phyloP scores from a whole-genome alignment of 2,797 vertebrate species.

The Chromobotia macracanthus region DNA sequence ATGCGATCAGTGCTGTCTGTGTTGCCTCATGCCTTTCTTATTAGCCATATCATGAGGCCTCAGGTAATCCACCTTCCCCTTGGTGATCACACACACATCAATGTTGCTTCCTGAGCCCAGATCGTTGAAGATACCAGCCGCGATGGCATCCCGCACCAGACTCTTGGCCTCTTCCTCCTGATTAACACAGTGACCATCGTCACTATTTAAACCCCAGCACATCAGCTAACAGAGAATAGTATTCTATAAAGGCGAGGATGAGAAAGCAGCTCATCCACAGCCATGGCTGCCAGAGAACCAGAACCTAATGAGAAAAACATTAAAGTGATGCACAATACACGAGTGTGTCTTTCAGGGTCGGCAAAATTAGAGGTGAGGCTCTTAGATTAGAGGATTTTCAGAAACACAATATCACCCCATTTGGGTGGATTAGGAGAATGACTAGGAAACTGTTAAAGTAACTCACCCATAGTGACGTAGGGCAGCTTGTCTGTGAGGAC shows the following conservation, averaged over 20 bases:
- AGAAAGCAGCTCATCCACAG: conserved; percentile 82
- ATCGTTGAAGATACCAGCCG: conserved; percentile 93
- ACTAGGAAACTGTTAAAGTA: not conserved
- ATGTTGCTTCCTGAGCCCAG: conserved; percentile 97
- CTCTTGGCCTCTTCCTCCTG: conserved; percentile 91
- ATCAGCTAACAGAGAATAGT: not conserved
- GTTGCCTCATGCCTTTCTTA: conserved; percentile 90
- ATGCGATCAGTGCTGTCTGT: too few species aligned
- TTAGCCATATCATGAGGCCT: conserved; percentile 89
- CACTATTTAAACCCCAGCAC: not conserved
- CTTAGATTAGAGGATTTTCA: too few species aligned
- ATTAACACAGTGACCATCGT: not conserved
- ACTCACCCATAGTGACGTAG: conserved; percentile 98
- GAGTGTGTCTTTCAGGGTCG: too few species aligned
- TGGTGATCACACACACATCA: conserved; percentile 92
- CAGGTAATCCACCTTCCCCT: conserved; percentile 90
- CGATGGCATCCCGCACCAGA: conserved; percentile 91
- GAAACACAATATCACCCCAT: too few species aligned
- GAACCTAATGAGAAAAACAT: conserved; percentile 78
- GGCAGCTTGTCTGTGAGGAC: conserved; percentile 95
- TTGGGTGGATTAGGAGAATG: not conserved
- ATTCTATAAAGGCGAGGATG: not conserved
- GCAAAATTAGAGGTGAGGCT: too few species aligned
- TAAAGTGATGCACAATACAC: not conserved
- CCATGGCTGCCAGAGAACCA: conserved; percentile 95